Evolutionary conservation across 2,888 invertebrate genomes (phyloP).

Genomic region (Polietes domitor): DNA sequence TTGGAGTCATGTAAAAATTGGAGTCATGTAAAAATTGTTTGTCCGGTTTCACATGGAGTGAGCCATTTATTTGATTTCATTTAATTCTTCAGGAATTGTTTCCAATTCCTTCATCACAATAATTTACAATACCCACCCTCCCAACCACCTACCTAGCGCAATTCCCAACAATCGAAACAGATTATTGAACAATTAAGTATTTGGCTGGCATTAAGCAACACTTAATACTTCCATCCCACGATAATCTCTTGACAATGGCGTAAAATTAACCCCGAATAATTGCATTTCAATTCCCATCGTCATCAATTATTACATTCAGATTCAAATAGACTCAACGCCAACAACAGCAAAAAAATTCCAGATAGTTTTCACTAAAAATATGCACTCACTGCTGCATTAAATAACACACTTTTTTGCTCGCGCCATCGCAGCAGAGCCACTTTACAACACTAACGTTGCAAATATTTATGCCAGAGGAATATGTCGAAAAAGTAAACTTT

Average conservation of each 20-base stretch:
- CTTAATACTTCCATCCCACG: neutral
- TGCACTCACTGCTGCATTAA: neutral
- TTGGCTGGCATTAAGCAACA: neutral
- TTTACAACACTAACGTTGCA: neutral
- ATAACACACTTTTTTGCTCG: neutral
- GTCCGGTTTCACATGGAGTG: no score
- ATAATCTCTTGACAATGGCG: neutral
- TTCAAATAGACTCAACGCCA: neutral
- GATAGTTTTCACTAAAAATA: neutral
- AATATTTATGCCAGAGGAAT: conserved; percentile 11
- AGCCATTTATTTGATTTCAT: no score
- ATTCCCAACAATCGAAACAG: no score
- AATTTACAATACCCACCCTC: no score
- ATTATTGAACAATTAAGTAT: neutral
- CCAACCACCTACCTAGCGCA: no score
- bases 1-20: no score
- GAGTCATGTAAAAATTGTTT: no score
- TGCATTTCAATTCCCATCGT: neutral
- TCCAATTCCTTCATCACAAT: no score
- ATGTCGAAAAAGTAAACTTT: neutral
- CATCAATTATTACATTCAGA: neutral
- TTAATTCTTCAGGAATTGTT: no score
- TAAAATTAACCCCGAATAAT: conserved; percentile 11
- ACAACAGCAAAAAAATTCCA: neutral
- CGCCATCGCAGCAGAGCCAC: neutral